Conservation (phyloP, 2,888 invertebrate species). For the Adelphocoris suturalis region DNA sequence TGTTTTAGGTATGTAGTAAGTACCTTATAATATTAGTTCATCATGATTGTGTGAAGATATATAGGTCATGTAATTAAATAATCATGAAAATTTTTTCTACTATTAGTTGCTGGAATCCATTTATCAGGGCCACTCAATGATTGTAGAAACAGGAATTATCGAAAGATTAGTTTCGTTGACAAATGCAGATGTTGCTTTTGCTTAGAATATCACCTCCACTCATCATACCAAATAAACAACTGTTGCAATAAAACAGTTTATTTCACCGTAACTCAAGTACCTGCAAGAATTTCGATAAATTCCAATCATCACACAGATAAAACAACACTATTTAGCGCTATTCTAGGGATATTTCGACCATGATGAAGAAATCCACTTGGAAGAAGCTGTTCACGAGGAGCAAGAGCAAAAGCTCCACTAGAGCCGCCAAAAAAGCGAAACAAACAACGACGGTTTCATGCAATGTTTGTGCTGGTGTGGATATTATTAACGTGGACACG, state of each 20-base stretch:
- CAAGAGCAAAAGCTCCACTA: constrained; percentile 41
- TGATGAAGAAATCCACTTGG: constrained; percentile 53
- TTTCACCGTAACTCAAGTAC: constrained; percentile 2
- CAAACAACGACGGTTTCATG: background rate
- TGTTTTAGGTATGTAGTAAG: too few relatives aligned
- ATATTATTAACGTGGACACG: background rate
- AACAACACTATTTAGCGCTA: background rate
- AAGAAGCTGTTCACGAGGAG: constrained; percentile 62
- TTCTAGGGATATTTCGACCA: background rate
- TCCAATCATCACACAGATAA: background rate
- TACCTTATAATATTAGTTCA: too few relatives aligned
- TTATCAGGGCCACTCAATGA: too few relatives aligned
- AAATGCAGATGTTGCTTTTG: background rate
- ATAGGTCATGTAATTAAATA: too few relatives aligned
- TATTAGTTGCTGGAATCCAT: too few relatives aligned
- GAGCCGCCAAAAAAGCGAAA: constrained; percentile 4
- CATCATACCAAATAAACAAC: constrained; percentile 7
- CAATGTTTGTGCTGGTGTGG: background rate
- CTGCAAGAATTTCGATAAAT: background rate
- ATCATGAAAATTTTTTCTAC: too few relatives aligned
- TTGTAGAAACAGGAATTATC: too few relatives aligned
- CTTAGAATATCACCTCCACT: background rate
- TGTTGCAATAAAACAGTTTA: constrained; percentile 33
- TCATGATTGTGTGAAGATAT: too few relatives aligned
- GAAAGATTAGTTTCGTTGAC: background rate